Evolutionary conservation across 2,113 vertebrate genomes (phyloP).

Genomic region (Brienomyrus longianalis): DNA sequence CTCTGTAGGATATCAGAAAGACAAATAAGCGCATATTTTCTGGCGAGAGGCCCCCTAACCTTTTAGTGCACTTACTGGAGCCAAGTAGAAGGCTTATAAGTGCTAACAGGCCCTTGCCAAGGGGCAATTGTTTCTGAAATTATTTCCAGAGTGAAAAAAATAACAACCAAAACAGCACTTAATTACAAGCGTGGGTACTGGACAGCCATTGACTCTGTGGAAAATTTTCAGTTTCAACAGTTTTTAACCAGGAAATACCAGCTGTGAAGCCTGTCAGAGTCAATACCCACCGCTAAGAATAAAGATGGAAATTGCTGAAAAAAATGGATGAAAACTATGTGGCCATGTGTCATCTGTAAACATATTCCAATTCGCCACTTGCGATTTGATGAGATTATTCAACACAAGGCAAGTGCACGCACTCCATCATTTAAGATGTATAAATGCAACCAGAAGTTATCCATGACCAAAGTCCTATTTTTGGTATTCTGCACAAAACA

Average conservation of each 20-base stretch:
- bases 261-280: neutral
- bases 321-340: neutral
- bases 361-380: neutral
- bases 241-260: constrained; percentile 6
- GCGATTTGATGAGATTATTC: neutral
- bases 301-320: neutral
- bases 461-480: neutral
- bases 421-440: neutral
- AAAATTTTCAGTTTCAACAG: constrained; percentile 1
- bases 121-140: constrained; percentile 19
- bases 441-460: neutral
- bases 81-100: constrained; percentile 11
- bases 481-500: neutral
- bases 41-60: constrained; percentile 1
- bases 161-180: neutral
- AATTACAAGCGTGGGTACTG: constrained; percentile 1
- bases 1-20: constrained; percentile 2
- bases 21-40: constrained; percentile 17
- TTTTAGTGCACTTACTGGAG: neutral
- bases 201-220: constrained; percentile 5
- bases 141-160: constrained; percentile 19
- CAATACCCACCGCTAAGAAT: neutral
- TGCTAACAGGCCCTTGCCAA: constrained; percentile 22
- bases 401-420: neutral
- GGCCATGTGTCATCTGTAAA: neutral